Percentiles rank a stretch among this genome's conserved stretches.
phyloP scores from a whole-genome alignment of 2,113 vertebrate genomes.

The Saimiri boliviensis region DNA sequence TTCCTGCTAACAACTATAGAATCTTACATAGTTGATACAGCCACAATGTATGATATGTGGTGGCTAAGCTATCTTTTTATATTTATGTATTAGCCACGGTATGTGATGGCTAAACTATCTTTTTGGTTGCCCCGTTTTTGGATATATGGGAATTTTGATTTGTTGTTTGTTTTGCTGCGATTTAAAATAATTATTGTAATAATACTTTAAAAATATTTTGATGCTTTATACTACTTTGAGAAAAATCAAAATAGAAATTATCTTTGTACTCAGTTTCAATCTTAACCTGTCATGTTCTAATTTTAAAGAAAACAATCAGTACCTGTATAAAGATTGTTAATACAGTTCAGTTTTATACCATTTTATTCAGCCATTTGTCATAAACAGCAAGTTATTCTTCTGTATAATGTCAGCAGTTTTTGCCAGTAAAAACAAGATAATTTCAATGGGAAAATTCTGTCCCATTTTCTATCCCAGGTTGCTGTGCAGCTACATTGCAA shows the following conservation, averaged over 20 bases:
- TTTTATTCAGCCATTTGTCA: neutral
- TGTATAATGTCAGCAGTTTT: neutral
- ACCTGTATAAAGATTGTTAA: neutral
- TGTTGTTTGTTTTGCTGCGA: neutral
- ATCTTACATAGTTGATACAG: neutral
- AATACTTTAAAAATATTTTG: neutral
- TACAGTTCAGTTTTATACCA: neutral
- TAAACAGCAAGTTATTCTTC: constrained; percentile 31
- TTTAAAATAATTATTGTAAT: constrained; percentile 33
- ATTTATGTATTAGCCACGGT: neutral
- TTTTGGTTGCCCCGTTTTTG: neutral
- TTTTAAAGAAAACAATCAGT: constrained; percentile 8
- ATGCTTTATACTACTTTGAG: neutral
- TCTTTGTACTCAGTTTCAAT: constrained; percentile 19
- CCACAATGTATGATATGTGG: neutral
- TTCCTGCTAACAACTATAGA: neutral
- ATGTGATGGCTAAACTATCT: neutral
- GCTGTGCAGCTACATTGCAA: neutral
- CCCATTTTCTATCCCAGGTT: neutral
- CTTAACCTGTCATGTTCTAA: neutral
- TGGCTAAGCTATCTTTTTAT: neutral
- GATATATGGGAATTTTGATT: neutral
- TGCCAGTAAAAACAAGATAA: neutral
- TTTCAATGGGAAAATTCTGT: constrained; percentile 4
- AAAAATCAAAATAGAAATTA: neutral